Conservation (phyloP, 2,888 invertebrate genomes). For the Fragum fragum region DNA sequence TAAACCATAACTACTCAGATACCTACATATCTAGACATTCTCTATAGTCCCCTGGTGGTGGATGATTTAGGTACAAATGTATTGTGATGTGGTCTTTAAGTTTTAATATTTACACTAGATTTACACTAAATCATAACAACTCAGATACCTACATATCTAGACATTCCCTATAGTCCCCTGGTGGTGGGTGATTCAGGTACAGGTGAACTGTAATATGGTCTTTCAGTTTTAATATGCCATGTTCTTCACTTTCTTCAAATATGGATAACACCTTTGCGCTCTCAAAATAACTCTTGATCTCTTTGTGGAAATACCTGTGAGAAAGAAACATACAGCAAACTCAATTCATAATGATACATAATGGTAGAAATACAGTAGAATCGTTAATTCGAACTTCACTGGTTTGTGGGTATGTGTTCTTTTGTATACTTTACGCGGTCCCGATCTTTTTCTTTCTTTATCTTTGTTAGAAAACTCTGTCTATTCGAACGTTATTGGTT, state of each 20-base stretch:
- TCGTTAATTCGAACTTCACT: too few relatives aligned
- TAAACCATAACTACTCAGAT: too few relatives aligned
- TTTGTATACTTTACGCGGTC: too few relatives aligned
- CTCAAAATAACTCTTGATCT: constrained; percentile 76
- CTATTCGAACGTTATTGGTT: too few relatives aligned
- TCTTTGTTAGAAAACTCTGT: too few relatives aligned
- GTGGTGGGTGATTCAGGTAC: constrained; percentile 80
- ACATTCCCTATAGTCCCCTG: constrained; percentile 80
- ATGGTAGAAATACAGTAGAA: too few relatives aligned
- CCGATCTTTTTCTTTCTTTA: too few relatives aligned
- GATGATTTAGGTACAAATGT: constrained; percentile 81
- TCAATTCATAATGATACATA: not conserved
- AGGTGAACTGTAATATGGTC: constrained; percentile 79
- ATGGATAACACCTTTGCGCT: constrained; percentile 72
- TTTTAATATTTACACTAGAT: too few relatives aligned
- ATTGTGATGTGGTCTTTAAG: constrained; percentile 77
- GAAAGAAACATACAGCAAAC: not conserved
- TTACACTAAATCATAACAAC: too few relatives aligned
- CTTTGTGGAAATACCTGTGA: constrained; percentile 80
- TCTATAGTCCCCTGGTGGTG: constrained; percentile 82
- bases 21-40: constrained; percentile 67
- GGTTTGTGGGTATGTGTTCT: too few relatives aligned
- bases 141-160: constrained; percentile 58
- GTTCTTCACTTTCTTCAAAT: constrained; percentile 69
- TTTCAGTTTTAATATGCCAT: constrained; percentile 71